Evolutionary conservation across 2,113 vertebrate genomes (phyloP), one percentile per base, ranked within the genome.

Genomic region (Otis tarda): DNA sequence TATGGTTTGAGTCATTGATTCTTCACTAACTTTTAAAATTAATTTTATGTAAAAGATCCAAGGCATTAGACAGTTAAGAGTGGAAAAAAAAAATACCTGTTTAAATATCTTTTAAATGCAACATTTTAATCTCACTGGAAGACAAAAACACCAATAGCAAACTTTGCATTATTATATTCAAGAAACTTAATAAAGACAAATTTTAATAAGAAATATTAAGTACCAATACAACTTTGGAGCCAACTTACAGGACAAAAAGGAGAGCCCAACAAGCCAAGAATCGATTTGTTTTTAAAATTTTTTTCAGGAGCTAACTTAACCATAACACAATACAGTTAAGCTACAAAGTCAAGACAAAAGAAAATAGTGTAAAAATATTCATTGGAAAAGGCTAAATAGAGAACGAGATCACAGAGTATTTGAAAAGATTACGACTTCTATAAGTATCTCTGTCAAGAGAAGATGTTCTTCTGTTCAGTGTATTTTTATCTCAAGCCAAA

Each of bases 401-500:
- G 24, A 65, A 79, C 53, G 45, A 88, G 37, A 64, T 2, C 67
- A 47, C 56, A 47, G 64, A 90, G 39, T 21, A 76, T 83, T 87
- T 59, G 50, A 61, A 74, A 85, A 90, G 93, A 96, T 80, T 83
- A 63, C 6, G 47, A 92, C 94, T 95, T 96, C 92, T 94, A 5
- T 20, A 75, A 87, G 85, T 90, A 94, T 90, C 90, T 93, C 83
- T 92, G 94, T 96, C 93, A 96, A 96, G 95, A 88, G 95, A 94
- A 87, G 89, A 95, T 96, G 93, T 95, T 92, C 83, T 93, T 86
- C 76, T 90, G 93, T 97, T 97, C 74, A 28, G 95, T 75, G 79
- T 96, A 95, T 96, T 97, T 96, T 97, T 97, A 97, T 95, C 95
- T 50, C 90, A 10, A 94, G 85, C 33, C 94, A 95, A 96, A 94